These are phyloP conservation scores for Cheirogaleus medius DNA, from an alignment of 2,113 vertebrate genomes.

Conservation along the genomic window DNA sequence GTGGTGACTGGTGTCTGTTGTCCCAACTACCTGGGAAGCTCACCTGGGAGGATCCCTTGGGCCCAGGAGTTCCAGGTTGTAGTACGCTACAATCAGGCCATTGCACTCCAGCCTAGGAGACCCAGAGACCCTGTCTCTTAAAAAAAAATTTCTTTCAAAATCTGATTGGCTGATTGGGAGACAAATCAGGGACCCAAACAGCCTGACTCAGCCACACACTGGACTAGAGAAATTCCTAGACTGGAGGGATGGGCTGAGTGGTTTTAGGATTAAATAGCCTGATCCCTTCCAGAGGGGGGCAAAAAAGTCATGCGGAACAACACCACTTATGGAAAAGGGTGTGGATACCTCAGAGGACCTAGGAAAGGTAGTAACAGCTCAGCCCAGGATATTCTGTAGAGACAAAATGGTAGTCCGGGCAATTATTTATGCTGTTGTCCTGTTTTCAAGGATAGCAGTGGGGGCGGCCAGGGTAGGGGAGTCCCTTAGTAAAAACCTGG, in stretches of 20 bases:
- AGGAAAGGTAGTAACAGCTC: too few relatives aligned
- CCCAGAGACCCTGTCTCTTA: not conserved
- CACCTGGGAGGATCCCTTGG: not conserved
- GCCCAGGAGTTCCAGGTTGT: not conserved
- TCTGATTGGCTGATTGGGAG: not conserved
- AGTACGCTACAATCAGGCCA: not conserved
- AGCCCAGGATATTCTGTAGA: too few relatives aligned
- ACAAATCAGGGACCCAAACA: not conserved
- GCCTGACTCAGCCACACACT: not conserved
- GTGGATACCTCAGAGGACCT: too few relatives aligned
- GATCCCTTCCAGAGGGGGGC: too few relatives aligned
- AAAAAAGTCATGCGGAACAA: not conserved
- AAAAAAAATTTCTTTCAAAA: not conserved
- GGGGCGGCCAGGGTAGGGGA: too few relatives aligned
- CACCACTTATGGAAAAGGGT: not conserved
- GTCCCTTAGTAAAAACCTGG: rapidly evolving
- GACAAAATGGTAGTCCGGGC: not conserved
- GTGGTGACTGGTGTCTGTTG: too few relatives aligned
- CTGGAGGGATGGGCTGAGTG: not conserved
- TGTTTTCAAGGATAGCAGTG: not conserved
- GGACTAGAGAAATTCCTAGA: not conserved
- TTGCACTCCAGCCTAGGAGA: not conserved
- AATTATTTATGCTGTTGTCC: not conserved
- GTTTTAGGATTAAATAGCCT: not conserved
- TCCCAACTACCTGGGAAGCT: not conserved